Evolutionary conservation across 2,888 invertebrate genomes (phyloP).

Genomic region (Pachliopta kotzebuea): DNA sequence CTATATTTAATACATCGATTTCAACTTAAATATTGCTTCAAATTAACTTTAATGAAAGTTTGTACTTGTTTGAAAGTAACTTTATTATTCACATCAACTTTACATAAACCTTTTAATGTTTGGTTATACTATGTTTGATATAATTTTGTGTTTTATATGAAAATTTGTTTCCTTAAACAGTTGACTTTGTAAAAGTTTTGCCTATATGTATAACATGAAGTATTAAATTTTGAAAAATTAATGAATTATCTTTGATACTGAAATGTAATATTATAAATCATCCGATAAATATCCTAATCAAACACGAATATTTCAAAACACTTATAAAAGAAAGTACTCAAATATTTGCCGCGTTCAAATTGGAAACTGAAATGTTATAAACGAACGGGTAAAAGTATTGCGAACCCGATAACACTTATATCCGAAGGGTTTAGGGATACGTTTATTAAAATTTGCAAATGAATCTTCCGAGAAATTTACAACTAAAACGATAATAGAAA

Average conservation of each 20-base stretch:
- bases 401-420: background rate
- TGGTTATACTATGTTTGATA: too few species aligned
- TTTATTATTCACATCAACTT: background rate
- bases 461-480: too few species aligned
- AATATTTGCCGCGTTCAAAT: constrained; percentile 12
- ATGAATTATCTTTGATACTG: too few species aligned
- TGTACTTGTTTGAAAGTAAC: background rate
- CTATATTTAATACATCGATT: background rate
- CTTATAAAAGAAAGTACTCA: background rate
- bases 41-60: background rate
- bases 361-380: constrained; percentile 11
- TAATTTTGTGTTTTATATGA: too few species aligned
- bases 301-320: background rate
- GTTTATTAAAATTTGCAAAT: background rate
- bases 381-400: background rate
- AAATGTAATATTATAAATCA: background rate
- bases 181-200: too few species aligned
- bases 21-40: background rate
- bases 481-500: too few species aligned
- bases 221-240: too few species aligned
- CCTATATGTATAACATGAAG: too few species aligned
- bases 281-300: background rate
- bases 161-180: too few species aligned
- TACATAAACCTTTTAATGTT: too few species aligned
- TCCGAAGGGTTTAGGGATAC: background rate